Evolutionary conservation across 2,113 vertebrate species (phyloP).

Genomic region (Chamaetylas fuelleborni): DNA sequence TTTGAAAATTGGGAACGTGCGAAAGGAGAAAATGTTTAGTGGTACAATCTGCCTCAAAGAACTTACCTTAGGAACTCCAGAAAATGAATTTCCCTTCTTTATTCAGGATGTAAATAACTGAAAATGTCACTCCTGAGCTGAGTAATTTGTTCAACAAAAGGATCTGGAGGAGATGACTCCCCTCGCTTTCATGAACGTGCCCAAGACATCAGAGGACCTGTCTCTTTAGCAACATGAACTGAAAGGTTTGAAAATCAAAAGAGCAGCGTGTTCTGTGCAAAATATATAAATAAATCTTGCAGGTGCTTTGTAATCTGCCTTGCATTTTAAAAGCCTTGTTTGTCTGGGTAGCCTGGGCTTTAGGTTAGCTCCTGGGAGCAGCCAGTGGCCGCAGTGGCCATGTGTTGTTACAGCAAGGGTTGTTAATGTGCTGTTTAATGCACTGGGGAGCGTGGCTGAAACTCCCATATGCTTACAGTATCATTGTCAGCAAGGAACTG

Average conservation of each 20-base stretch:
- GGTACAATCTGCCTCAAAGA: slow-evolving; percentile 40
- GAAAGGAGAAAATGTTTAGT: slow-evolving; percentile 43
- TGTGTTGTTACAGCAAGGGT: neutral
- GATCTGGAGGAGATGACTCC: slow-evolving; percentile 46
- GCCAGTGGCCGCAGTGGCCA: neutral
- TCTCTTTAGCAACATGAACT: neutral
- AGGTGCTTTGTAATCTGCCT: slow-evolving; percentile 36
- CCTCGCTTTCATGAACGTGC: slow-evolving; percentile 17
- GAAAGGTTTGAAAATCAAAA: slow-evolving; percentile 51
- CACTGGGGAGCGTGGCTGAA: neutral
- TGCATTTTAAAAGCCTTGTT: slow-evolving; percentile 24
- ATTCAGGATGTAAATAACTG: slow-evolving; percentile 58
- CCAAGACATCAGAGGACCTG: slow-evolving; percentile 47
- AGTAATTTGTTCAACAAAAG: slow-evolving; percentile 72
- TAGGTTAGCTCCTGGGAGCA: neutral
- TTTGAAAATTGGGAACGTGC: slow-evolving; percentile 51
- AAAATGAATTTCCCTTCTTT: slow-evolving; percentile 42
- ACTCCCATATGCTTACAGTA: neutral
- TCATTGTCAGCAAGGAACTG: neutral
- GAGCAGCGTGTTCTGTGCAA: neutral
- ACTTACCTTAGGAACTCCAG: slow-evolving; percentile 3
- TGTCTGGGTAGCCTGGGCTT: neutral
- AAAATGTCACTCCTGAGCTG: slow-evolving; percentile 63
- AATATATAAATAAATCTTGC: neutral
- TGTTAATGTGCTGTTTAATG: neutral